Percentiles rank a stretch among this genome's conserved stretches.
phyloP scores from a whole-genome alignment of 2,113 vertebrate genomes.

The Marmota flaviventris region DNA sequence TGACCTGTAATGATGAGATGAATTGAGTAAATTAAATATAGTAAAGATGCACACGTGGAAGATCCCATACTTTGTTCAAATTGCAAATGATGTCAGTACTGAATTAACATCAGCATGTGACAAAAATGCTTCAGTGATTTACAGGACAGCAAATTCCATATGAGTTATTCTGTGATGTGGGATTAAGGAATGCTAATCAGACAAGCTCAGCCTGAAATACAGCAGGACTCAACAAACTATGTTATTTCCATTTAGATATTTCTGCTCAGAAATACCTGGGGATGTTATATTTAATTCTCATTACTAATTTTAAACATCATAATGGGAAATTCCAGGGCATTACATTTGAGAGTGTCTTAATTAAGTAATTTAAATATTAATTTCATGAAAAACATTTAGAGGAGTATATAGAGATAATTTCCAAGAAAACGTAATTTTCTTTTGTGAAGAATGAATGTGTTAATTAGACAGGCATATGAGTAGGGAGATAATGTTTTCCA shows the following conservation, averaged over 20 bases:
- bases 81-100: constrained; percentile 50
- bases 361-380: neutral
- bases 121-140: constrained; percentile 52
- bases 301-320: neutral
- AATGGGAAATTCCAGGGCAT: neutral
- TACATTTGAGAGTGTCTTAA: neutral
- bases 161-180: neutral
- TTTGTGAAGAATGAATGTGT: neutral
- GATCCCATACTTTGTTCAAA: constrained; percentile 18
- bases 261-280: neutral
- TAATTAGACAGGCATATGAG: neutral
- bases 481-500: neutral
- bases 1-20: neutral
- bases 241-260: constrained; percentile 38
- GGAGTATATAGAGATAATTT: neutral
- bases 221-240: neutral
- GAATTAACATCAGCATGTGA: constrained; percentile 54
- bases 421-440: neutral
- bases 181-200: constrained; percentile 55
- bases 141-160: constrained; percentile 30
- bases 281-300: neutral
- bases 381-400: neutral
- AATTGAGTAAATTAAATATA: constrained; percentile 34
- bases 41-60: neutral
- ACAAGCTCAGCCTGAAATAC: constrained; percentile 48